These are phyloP conservation scores for Plagiodera versicolora DNA, from an alignment of 2,888 invertebrate species.

Conservation along the genomic window DNA sequence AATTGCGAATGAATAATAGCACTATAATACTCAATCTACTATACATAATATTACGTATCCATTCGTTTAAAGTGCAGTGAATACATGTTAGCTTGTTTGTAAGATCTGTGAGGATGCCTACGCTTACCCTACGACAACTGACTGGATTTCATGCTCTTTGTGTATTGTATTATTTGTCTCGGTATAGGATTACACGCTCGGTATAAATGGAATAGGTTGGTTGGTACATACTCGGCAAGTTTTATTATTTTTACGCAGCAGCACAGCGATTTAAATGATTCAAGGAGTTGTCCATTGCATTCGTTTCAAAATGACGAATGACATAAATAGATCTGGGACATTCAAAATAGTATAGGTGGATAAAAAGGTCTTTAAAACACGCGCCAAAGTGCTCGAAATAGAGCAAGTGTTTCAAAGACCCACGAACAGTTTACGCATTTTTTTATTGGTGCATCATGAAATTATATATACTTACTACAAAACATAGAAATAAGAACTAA, in stretches of 20 bases:
- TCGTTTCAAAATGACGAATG: no score
- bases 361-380: no score
- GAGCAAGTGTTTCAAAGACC: no score
- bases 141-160: slow-evolving; percentile 28
- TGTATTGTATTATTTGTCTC: slow-evolving; percentile 25
- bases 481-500: no score
- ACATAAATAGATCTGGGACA: no score
- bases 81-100: slow-evolving; percentile 45
- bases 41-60: slow-evolving; percentile 45
- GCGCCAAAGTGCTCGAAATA: no score
- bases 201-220: slow-evolving; percentile 17
- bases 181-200: slow-evolving; percentile 29
- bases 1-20: slow-evolving; percentile 15
- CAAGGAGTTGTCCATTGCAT: no score
- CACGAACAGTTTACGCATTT: no score
- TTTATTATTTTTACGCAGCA: background rate
- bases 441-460: no score
- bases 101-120: slow-evolving; percentile 39
- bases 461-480: no score
- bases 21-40: slow-evolving; percentile 38
- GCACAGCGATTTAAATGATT: background rate
- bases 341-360: no score
- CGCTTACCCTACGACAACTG: slow-evolving; percentile 29
- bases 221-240: background rate
- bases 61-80: slow-evolving; percentile 43